Percentiles rank a stretch among this genome's conserved stretches.
These are phyloP conservation scores for Colinus virginianus DNA, from an alignment of 2,113 vertebrate genomes.

Conservation along the genomic window DNA sequence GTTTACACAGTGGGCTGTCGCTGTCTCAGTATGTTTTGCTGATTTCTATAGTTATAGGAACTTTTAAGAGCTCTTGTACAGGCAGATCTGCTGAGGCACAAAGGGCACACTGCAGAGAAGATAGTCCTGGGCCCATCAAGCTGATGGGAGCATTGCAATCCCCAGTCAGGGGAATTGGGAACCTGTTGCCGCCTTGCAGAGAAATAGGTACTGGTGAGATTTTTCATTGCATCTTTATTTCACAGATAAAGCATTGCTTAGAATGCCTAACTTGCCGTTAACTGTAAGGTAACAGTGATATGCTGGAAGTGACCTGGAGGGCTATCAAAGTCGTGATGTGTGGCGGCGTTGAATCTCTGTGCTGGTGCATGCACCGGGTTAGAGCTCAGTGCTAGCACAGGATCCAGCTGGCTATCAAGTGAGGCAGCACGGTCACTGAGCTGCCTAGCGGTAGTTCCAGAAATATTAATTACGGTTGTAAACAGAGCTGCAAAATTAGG, in stretches of 20 bases:
- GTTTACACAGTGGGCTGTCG: background rate
- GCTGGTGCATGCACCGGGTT: background rate
- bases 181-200: background rate
- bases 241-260: background rate
- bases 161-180: rapidly evolving
- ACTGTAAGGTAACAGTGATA: background rate
- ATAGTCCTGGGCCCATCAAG: background rate
- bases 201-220: background rate
- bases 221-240: background rate
- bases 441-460: conserved; percentile 53
- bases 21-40: background rate
- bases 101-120: background rate
- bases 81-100: background rate
- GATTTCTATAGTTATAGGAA: background rate
- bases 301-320: background rate
- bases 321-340: background rate
- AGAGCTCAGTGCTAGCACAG: background rate
- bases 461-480: conserved; percentile 77
- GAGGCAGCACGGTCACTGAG: background rate
- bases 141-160: rapidly evolving
- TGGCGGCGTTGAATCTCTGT: background rate
- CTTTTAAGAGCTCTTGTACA: background rate
- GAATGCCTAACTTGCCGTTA: background rate
- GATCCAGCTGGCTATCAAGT: conserved; percentile 11
- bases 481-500: conserved; percentile 54